Conservation (phyloP, 1,140 invertebrate genomes). For the Hormaphis cornu region DNA sequence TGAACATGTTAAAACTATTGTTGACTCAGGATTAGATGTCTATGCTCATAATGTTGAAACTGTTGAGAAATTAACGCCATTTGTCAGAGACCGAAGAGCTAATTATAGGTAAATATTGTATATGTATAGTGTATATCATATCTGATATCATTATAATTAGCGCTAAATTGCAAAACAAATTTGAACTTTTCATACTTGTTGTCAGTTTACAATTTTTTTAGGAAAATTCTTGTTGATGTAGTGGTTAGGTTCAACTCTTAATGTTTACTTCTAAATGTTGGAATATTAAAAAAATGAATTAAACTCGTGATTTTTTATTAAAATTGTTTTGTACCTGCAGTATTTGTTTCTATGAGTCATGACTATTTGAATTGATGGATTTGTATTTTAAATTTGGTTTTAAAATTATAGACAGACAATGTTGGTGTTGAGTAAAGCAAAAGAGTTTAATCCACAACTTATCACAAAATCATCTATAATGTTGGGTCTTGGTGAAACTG, state of each 20-base stretch:
- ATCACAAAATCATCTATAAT: conserved; percentile 98
- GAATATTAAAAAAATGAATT: no score
- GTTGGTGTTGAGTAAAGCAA: conserved; percentile 68
- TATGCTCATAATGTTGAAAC: conserved; percentile 98
- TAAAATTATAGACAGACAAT: conserved; percentile 64
- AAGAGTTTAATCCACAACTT: conserved; percentile 65
- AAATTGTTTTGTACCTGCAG: no score
- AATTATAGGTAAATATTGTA: conserved; percentile 50
- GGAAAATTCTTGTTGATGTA: no score
- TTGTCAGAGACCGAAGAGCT: conserved; percentile 83
- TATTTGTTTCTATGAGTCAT: no score
- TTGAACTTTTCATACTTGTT: no score
- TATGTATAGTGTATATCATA: conserved; percentile 10
- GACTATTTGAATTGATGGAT: no score
- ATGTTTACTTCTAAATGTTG: no score
- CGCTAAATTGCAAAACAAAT: not conserved
- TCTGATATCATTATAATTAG: not conserved
- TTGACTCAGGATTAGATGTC: conserved; percentile 76
- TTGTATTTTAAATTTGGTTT: not conserved
- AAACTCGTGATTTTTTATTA: no score
- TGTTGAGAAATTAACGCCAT: conserved; percentile 74
- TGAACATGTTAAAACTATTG: conserved; percentile 65
- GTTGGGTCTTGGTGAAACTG: conserved; percentile 93
- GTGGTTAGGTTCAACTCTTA: no score
- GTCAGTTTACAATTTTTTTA: no score